Evolutionary conservation across 2,797 vertebrate species (phyloP), one percentile per base, ranked within the genome.

Genomic region (Acanthornis magna): DNA sequence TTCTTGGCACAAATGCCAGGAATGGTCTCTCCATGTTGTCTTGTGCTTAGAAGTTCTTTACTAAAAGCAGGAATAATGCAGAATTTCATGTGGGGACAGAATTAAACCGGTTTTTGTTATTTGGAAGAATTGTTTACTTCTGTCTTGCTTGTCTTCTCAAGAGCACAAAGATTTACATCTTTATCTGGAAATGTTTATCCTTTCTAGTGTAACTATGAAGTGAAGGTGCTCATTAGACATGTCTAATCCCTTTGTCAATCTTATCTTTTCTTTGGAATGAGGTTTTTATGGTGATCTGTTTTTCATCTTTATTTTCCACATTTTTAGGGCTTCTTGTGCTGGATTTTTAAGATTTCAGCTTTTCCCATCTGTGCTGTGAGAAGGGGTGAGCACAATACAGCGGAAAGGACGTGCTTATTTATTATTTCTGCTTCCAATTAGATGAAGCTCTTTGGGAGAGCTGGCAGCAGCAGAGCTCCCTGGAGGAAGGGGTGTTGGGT

Each of bases 171-270:
- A 78, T 88, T 80, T 68, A 47, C n/a, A 27, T 75, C 21, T 93
- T 88, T 75, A 42, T 92, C 42, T 90, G 66, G 48, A 81, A 91
- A 65, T 47, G 50, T 88, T 91, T 93, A 60, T 90, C 29, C 22
- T 75, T 82, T 70, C 14, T 68, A 47, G 42, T 40, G 54, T 61
- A 92, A 86, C 73, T 86, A 70, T 14, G 66, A 84, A 78, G 30
- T 18, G 50, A 93, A 90, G 34, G 34, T 87, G 40, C 43, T 93
- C 40, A 70, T 95, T 94, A 96, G 58, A 86, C 23, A 4, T 13
- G 7, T 66, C 32, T 89, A 88, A 92, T 89, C 40, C 60, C 67
- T 92, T 85, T 86, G 72, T 90, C 70, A 75, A 20, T 77, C 45
- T 80, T 71, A 32, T 54, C 22, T 67, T 62, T 78, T 30, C 30